phyloP scores from a whole-genome alignment of 2,113 vertebrate genomes.

The Oophaga pumilio region DNA sequence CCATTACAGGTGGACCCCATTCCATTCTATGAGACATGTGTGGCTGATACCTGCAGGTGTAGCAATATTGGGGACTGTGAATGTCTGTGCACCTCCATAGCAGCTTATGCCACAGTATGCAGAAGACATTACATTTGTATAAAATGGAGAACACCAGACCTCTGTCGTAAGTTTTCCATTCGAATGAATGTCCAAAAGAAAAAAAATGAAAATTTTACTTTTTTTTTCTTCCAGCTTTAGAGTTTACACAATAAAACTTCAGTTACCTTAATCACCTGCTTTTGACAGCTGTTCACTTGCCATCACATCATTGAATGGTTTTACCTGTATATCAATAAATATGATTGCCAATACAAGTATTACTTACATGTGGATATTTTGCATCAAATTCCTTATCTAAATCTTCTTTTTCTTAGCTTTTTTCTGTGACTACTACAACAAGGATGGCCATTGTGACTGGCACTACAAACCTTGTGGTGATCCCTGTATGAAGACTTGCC shows the following conservation, averaged over 20 bases:
- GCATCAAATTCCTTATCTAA: neutral
- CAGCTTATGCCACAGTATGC: conserved; percentile 72
- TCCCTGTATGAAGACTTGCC: conserved; percentile 73
- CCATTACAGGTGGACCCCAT: conserved; percentile 25
- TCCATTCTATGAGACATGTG: conserved; percentile 34
- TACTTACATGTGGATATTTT: no score
- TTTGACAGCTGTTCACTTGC: neutral
- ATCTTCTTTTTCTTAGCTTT: conserved; percentile 65
- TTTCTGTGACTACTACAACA: conserved; percentile 78
- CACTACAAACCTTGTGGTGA: conserved; percentile 74
- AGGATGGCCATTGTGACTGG: conserved; percentile 72
- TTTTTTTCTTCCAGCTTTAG: no score
- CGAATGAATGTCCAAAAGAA: no score
- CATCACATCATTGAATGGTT: neutral
- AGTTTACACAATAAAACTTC: neutral
- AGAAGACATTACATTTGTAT: conserved; percentile 69
- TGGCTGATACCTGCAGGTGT: conserved; percentile 69
- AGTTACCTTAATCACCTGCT: neutral
- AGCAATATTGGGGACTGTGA: conserved; percentile 72
- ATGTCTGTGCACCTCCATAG: conserved; percentile 75
- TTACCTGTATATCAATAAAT: no score
- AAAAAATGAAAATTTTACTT: no score
- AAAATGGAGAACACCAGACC: conserved; percentile 72
- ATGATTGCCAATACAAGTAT: no score
- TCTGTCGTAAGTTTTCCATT: conserved; percentile 74